Evolutionary conservation across 2,113 vertebrate species (phyloP).

Genomic region (Hirundichthys speculiger): DNA sequence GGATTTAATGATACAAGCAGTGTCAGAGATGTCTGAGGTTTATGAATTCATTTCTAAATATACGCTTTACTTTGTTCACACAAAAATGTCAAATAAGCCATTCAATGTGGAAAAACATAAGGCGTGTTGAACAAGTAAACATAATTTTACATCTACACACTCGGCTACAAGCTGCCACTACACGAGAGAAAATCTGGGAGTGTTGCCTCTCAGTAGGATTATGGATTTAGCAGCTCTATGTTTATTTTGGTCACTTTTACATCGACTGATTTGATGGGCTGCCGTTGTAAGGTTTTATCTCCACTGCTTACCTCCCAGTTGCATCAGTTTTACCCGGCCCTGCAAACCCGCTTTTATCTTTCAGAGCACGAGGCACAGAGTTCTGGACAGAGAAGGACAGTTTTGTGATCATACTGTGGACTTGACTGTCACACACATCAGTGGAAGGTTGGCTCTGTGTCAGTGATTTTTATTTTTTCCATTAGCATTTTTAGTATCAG

Average conservation of each 20-base stretch:
- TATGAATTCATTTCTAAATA: too few relatives aligned
- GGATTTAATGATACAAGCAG: too few relatives aligned
- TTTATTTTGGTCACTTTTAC: conserved; percentile 1
- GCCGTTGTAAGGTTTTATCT: conserved; percentile 9
- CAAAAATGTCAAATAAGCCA: too few relatives aligned
- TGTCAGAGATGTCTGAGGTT: too few relatives aligned
- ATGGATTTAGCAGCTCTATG: neutral
- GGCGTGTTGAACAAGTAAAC: too few relatives aligned
- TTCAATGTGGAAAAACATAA: too few relatives aligned
- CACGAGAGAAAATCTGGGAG: neutral
- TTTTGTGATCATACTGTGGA: conserved; percentile 5
- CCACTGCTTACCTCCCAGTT: conserved; percentile 29
- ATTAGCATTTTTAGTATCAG: too few relatives aligned
- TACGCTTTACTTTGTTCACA: too few relatives aligned
- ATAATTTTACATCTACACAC: too few relatives aligned
- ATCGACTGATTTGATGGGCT: neutral
- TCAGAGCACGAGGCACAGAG: conserved; percentile 25
- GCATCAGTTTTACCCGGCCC: conserved; percentile 28
- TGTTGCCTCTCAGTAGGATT: neutral
- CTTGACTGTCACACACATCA: neutral
- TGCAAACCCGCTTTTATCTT: conserved; percentile 14
- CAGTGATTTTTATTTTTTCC: too few relatives aligned
- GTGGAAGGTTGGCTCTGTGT: too few relatives aligned
- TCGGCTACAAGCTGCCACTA: neutral
- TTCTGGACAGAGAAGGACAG: neutral